Evolutionary conservation across 2,797 vertebrate genomes (phyloP).

Genomic region (Lacerta bilineata): DNA sequence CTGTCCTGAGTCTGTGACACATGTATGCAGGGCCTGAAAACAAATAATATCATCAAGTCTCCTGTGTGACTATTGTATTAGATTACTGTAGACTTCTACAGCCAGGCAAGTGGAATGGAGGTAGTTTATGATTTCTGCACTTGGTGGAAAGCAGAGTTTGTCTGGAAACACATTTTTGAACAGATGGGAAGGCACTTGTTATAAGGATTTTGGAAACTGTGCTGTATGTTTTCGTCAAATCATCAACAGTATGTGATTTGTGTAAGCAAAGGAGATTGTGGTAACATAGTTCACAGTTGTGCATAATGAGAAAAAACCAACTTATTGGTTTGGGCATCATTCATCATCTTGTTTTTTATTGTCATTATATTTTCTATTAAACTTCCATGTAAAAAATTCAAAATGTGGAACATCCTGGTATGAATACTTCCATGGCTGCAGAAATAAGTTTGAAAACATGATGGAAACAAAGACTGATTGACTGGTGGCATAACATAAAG

Average conservation of each 20-base stretch:
- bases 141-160: conserved; percentile 27
- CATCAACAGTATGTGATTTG: conserved; percentile 38
- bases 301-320: not conserved
- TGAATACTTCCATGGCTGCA: too few relatives aligned
- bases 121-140: conserved; percentile 41
- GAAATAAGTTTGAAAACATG: conserved; percentile 19
- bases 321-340: conserved; percentile 17
- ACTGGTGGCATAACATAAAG: too few relatives aligned
- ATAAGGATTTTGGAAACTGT: conserved; percentile 62
- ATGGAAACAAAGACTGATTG: not conserved
- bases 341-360: conserved; percentile 14
- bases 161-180: conserved; percentile 66
- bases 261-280: conserved; percentile 43
- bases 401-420: conserved; percentile 23
- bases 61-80: conserved; percentile 13
- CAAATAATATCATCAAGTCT: not conserved
- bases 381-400: not conserved
- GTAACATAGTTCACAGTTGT: conserved; percentile 10
- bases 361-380: not conserved
- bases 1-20: not conserved
- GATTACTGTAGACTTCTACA: conserved; percentile 43
- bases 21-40: not conserved
- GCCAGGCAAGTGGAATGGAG: conserved; percentile 58
- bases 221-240: conserved; percentile 40
- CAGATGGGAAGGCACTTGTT: conserved; percentile 57